Evolutionary conservation across 2,888 invertebrate genomes (phyloP), one percentile per base, ranked within the genome.

Genomic region (Drosophila limbata): DNA sequence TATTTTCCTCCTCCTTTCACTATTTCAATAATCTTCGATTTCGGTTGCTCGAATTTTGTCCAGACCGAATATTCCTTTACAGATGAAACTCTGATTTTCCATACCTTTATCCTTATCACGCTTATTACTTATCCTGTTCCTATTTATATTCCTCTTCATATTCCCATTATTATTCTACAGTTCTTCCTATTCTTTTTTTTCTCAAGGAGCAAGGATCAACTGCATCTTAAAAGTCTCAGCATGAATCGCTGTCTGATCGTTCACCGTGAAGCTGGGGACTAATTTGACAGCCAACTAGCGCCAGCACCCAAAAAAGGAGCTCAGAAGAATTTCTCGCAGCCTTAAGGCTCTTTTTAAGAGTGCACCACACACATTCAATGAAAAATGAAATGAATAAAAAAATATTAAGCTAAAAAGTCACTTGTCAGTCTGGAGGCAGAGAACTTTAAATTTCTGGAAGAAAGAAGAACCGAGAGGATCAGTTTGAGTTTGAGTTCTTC

Each of bases 211-310:
- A 33, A 31, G 25, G 37, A 40, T 15, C 15, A 21, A 5, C 10
- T 35, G 25, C 17, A 10, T 11, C 45, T 35, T 39, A 53, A 45
- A 8, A 42, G 42, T 60, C 55, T 28, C 68, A 67, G 68, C 69
- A 64, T 57, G 83, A 64, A 19, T 59, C 69, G 62, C 35, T 50
- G 47, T 35, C 65, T 42, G 50, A 75, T 60, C 67, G 65, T 60
- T 65, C 60, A 85, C 88, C 84, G 81, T 88, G 88, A 81, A 84
- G 73, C 70, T 73, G 64, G 63, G 19, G 69, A 72, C 85, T 90
- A 90, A 90, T 88, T 90, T 90, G 90, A 90, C 89, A 90, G 82
- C 77, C 76, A 79, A 77, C 79, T 81, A 83, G 87, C 88, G 84
- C 88, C 88, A 78, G 75, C 60, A 44, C 21, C 53, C 45, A 37